These are phyloP conservation scores for Genyomyrus donnyi DNA, from an alignment of 2,113 vertebrate genomes.

Conservation along the genomic window DNA sequence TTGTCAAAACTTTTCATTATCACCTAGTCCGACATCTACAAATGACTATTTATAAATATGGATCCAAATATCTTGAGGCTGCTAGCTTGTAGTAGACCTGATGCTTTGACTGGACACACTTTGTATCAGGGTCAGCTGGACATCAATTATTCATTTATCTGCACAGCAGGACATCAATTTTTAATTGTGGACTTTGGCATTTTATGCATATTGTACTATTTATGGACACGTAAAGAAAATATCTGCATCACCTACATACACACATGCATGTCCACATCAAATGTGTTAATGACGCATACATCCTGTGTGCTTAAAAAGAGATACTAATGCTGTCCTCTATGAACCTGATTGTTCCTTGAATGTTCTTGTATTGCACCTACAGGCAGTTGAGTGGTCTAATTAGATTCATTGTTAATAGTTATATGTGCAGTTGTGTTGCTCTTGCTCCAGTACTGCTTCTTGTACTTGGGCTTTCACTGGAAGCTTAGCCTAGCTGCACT, in stretches of 20 bases:
- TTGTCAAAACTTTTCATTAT: not conserved
- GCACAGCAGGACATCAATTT: constrained; percentile 8
- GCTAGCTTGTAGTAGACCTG: not conserved
- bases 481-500: not conserved
- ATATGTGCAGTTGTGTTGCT: not conserved
- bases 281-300: not conserved
- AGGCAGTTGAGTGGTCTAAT: not conserved
- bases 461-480: not conserved
- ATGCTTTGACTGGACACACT: not conserved
- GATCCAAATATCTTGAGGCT: not conserved
- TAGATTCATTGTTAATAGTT: not conserved
- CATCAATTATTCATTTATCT: constrained; percentile 19
- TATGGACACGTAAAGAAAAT: not conserved
- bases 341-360: not conserved
- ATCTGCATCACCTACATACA: not conserved
- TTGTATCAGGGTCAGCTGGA: not conserved
- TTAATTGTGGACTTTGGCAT: not conserved
- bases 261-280: not conserved
- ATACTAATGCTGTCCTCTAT: not conserved
- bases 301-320: not conserved
- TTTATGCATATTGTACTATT: not conserved
- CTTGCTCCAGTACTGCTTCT: not conserved
- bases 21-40: not conserved
- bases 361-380: not conserved
- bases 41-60: not conserved